phyloP scores from a whole-genome alignment of 1,140 invertebrate species.

The Antheraea pernyi region DNA sequence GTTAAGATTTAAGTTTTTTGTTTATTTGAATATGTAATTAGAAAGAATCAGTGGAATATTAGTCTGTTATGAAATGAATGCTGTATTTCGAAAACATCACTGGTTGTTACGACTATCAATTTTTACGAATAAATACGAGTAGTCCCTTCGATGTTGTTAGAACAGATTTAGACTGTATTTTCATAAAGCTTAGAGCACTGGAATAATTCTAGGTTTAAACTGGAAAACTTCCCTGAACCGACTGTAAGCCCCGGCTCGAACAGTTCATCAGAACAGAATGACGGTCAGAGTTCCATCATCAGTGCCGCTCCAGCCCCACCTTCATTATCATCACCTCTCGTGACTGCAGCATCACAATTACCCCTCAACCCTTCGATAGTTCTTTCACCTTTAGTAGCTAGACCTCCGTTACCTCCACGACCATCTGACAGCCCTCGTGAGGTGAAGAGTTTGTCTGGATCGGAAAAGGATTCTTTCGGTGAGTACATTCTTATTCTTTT shows the following conservation, averaged over 20 bases:
- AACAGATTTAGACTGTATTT: no score
- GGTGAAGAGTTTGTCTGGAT: constrained; percentile 44
- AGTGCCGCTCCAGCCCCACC: constrained; percentile 38
- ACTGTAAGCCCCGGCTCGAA: constrained; percentile 72
- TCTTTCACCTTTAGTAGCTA: constrained; percentile 46
- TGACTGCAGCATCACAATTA: no score
- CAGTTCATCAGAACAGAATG: constrained; percentile 71
- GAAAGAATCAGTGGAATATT: no score
- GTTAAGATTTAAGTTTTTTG: no score
- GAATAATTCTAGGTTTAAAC: constrained; percentile 59
- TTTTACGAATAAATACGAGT: no score
- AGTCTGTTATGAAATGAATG: no score
- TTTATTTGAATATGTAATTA: no score
- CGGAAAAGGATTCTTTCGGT: constrained; percentile 58
- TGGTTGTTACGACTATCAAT: no score
- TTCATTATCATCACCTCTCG: not conserved
- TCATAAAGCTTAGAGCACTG: no score
- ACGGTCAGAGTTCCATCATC: constrained; percentile 66
- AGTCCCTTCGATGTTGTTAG: no score
- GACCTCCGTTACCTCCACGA: constrained; percentile 54
- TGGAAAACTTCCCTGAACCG: constrained; percentile 65
- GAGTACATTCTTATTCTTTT: constrained; percentile 16
- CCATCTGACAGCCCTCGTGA: constrained; percentile 59
- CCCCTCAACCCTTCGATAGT: constrained; percentile 34
- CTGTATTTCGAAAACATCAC: no score